Base-by-base conservation (phyloP, 2,797 vertebrate species). In the Eremophila alpestris region DNA sequence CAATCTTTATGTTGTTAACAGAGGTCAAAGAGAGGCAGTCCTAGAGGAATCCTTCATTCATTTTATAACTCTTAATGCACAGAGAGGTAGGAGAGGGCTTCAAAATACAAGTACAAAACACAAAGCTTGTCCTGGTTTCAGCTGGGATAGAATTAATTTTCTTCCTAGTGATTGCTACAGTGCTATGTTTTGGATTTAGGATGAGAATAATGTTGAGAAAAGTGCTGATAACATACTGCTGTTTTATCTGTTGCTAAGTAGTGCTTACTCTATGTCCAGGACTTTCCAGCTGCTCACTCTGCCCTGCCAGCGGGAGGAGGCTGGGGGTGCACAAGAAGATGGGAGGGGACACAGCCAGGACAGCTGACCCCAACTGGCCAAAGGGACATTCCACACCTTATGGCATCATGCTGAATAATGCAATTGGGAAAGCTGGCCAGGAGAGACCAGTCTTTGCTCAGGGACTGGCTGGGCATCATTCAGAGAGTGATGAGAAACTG, bases 301-400 rank as follows among this genome's bases (percentile, higher is more conserved):
- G 15, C 36, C 41, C 21, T 80, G 41, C 12, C 40, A 64, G 32
- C 0, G 0, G 51, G 11, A 34, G 13, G 13, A 54, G 16, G 29
- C 36, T 69, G n/a, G 6, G 5, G 13, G 8, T 65, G 58, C 15
- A 32, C 24, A 55, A 34, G 45, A 41, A 75, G 11, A 22, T 70
- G 21, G 36, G 32, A 75, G 29, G 24, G 18, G 24, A 54, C 15
- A 16, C 29, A 89, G 36, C 21, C 34, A 64, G 34, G 27, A 84
- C 20, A 79, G 27, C 13, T 70, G 63, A 52, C 8, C 30, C 20
- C 15, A 41, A 1, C 19, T 64, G 68, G 32, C 34, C 74, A 63
- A 20, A 54, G 51, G 30, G 14, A 10, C 29, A 13, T 48, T 69
- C 45, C 27, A 48, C 10, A n/a, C 9, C 32, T 13, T 18, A 55